Conservation (phyloP, 2,113 vertebrate genomes). For the Nyctereutes procyonoides region DNA sequence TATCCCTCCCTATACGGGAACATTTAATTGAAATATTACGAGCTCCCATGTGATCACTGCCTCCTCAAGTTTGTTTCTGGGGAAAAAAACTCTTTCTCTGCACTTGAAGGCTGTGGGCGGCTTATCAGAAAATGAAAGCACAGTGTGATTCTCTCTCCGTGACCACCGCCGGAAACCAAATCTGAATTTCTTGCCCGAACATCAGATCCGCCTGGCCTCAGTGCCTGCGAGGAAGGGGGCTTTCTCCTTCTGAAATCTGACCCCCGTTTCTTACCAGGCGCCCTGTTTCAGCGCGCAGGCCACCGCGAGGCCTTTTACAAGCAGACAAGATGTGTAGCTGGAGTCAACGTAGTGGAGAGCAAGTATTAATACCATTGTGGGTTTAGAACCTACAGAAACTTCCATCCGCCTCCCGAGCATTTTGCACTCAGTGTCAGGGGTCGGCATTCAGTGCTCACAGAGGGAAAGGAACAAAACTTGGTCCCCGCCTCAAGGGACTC, state of each 20-base stretch:
- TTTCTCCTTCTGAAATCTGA: constrained; percentile 48
- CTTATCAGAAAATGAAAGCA: constrained; percentile 61
- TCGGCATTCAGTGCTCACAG: background rate
- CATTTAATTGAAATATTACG: constrained; percentile 72
- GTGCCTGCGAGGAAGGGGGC: background rate
- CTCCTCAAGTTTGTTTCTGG: constrained; percentile 65
- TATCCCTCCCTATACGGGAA: constrained; percentile 53
- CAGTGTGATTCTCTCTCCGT: background rate
- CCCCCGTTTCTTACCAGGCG: constrained; percentile 18
- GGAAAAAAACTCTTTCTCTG: constrained; percentile 52
- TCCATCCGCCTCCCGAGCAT: background rate
- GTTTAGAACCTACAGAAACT: background rate
- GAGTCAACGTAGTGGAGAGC: constrained; percentile 32
- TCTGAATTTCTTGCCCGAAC: constrained; percentile 50
- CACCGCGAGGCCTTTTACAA: background rate
- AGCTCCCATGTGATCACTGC: constrained; percentile 64
- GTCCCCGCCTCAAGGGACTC: background rate
- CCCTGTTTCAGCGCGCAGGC: background rate
- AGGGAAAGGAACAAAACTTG: background rate
- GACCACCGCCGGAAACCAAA: constrained; percentile 55
- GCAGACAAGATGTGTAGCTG: constrained; percentile 22
- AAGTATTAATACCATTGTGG: constrained; percentile 10
- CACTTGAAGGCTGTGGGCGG: constrained; percentile 30
- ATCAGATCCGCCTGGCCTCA: background rate
- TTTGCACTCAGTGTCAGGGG: background rate